phyloP scores from a whole-genome alignment of 1,140 invertebrate species.

The Teleogryllus occipitalis region DNA sequence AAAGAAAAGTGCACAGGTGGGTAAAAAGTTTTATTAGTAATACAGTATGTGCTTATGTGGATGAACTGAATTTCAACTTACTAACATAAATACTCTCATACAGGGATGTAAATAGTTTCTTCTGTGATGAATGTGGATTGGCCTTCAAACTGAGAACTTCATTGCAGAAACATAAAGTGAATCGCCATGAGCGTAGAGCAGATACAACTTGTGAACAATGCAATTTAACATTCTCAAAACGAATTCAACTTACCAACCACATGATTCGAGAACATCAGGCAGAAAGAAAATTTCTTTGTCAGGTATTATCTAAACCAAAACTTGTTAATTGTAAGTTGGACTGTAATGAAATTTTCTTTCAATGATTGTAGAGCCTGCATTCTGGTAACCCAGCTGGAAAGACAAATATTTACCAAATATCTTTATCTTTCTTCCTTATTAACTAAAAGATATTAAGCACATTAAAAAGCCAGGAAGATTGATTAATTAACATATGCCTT shows the following conservation, averaged over 20 bases:
- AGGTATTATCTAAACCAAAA: slow-evolving; percentile 22
- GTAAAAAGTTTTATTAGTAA: neutral
- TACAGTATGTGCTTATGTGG: too few species aligned
- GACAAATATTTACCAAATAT: too few species aligned
- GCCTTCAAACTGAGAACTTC: slow-evolving; percentile 28
- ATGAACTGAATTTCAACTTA: too few species aligned
- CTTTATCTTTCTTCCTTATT: too few species aligned
- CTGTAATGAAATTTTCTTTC: too few species aligned
- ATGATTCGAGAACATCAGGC: slow-evolving; percentile 28
- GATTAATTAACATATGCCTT: too few species aligned
- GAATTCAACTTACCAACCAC: slow-evolving; percentile 30
- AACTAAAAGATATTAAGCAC: too few species aligned
- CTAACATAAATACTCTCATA: too few species aligned
- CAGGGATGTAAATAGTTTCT: slow-evolving; percentile 29
- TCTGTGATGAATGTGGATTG: slow-evolving; percentile 30
- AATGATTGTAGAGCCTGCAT: too few species aligned
- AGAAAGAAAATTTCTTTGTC: slow-evolving; percentile 29
- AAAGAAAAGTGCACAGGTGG: slow-evolving; percentile 30
- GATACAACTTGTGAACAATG: slow-evolving; percentile 28
- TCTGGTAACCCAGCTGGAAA: too few species aligned
- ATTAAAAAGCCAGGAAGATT: too few species aligned
- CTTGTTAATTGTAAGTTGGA: too few species aligned
- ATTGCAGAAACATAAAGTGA: slow-evolving; percentile 30
- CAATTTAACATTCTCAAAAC: slow-evolving; percentile 27
- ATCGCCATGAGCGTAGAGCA: slow-evolving; percentile 27